Evolutionary conservation across 2,113 vertebrate species (phyloP).

Genomic region (Pedetes capensis): DNA sequence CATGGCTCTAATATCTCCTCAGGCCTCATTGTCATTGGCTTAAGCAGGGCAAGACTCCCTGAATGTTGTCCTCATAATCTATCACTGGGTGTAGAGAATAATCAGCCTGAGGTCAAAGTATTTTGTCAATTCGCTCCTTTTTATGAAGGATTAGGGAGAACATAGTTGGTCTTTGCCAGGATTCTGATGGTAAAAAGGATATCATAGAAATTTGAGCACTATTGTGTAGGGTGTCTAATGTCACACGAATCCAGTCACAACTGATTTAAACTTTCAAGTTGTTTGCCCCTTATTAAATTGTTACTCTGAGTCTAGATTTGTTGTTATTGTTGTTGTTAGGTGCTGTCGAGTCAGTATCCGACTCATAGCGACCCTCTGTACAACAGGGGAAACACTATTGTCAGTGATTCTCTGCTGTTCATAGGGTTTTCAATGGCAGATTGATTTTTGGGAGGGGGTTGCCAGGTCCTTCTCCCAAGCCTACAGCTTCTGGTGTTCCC

Average conservation of each 20-base stretch:
- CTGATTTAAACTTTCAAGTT: neutral
- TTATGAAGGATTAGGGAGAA: neutral
- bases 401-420: no score
- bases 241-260: neutral
- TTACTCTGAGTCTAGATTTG: conserved; percentile 18
- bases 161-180: neutral
- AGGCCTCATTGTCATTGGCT: neutral
- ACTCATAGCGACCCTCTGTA: no score
- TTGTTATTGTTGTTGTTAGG: no score
- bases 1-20: neutral
- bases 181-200: neutral
- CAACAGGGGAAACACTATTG: no score
- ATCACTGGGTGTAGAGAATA: neutral
- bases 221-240: neutral
- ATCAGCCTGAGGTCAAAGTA: neutral
- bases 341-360: no score
- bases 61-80: neutral
- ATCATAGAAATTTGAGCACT: neutral
- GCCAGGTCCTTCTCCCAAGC: no score
- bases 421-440: no score
- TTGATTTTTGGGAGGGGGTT: no score
- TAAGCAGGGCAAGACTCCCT: neutral
- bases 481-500: no score
- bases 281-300: neutral
- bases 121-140: no score